Conservation (phyloP, 2,113 vertebrate genomes). For the Elephantulus edwardii region DNA sequence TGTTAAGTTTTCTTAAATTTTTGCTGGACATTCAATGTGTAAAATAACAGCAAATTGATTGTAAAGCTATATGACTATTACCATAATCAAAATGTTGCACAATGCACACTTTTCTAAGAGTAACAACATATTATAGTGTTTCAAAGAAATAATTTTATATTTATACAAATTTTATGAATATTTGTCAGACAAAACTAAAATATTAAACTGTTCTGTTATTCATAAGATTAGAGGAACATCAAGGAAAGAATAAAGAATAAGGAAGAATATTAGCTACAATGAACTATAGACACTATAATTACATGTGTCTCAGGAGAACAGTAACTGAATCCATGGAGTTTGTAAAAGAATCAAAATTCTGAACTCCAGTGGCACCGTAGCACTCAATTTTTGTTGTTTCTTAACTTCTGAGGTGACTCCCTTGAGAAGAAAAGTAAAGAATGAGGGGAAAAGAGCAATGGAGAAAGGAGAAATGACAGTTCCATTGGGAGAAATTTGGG, state of each 20-base stretch:
- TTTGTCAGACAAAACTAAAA: not conserved
- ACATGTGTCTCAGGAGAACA: not conserved
- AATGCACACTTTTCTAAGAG: not conserved
- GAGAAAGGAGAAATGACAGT: not conserved
- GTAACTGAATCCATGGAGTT: not conserved
- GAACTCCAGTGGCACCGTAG: not conserved
- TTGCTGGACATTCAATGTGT: not conserved
- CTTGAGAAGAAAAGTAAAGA: slow-evolving; percentile 36
- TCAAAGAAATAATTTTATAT: not conserved
- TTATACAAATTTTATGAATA: not conserved
- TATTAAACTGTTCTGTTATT: not conserved
- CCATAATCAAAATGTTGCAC: not conserved
- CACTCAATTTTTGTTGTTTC: not conserved
- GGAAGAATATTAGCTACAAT: not conserved
- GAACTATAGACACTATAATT: not conserved
- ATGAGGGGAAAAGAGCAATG: slow-evolving; percentile 28
- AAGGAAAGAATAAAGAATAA: not conserved
- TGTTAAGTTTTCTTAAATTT: not conserved
- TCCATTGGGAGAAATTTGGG: slow-evolving; percentile 19
- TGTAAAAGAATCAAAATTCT: not conserved
- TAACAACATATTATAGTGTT: not conserved
- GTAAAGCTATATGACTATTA: not conserved
- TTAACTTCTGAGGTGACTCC: not conserved
- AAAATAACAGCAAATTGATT: not conserved
- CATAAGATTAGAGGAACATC: no score